Evolutionary conservation across 2,797 vertebrate species (phyloP), one percentile per base, ranked within the genome.

Genomic region (Iguana delicatissima): DNA sequence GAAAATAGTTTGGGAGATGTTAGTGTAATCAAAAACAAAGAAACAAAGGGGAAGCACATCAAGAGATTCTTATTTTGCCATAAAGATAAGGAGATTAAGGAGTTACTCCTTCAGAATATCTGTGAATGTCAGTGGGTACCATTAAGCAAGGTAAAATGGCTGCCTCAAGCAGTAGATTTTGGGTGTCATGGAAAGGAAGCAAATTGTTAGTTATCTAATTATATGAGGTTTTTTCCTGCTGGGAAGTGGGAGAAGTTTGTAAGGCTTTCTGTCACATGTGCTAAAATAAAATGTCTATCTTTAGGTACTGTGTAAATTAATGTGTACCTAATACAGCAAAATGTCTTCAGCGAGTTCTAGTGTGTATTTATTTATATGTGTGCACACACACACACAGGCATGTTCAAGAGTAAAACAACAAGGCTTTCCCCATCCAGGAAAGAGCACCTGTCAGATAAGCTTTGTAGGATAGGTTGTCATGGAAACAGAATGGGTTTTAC

Each of bases 401-500:
- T 76, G 52, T 64, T 90, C 93, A 89, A 93, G 91, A 52, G 32
- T 87, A 50, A 32, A 84, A 96, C 95, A 93, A 95, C 94, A 96
- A 96, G 88, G 95, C 92, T 90, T 95, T 95, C 87, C 92, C 95
- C 95, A 95, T 96, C 95, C 94, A 94, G 96, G 96, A 96, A 95
- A 96, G 96, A 97, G 96, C 96, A 95, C 95, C 96, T 95, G 96
- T 96, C 94, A 97, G 93, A 93, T 95, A 96, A 97, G 95, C 96
- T 96, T 95, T 95, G 97, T 97, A 96, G 95, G 72, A 84, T 92
- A 95, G 90, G 97, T 97, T 97, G 97, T 95, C 97, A 97, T 98
- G 96, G 97, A 94, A 97, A 98, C 97, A 94, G 95, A 95, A 97
- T 95, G 90, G 96, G 96, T 96, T 97, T 95, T 96, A 96, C 97